Evolutionary conservation across 1,140 invertebrate genomes (phyloP).

Genomic region (Adoxophyes honmai): DNA sequence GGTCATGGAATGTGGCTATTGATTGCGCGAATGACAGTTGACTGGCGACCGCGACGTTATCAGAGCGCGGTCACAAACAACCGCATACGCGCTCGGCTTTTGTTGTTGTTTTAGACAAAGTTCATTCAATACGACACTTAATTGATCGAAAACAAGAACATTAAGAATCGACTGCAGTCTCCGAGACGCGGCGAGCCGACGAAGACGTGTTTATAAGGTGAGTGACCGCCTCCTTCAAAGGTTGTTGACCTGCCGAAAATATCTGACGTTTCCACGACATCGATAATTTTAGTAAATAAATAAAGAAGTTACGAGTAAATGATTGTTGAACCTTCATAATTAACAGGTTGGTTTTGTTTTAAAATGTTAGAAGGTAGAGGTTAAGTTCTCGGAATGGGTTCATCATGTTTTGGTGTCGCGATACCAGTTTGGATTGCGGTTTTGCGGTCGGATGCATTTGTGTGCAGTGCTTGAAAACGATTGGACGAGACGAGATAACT

Average conservation of each 20-base stretch:
- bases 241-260: conserved; percentile 30
- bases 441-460: too few relatives aligned
- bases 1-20: too few relatives aligned
- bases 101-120: background rate
- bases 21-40: background rate
- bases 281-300: too few relatives aligned
- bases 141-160: background rate
- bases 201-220: conserved; percentile 26
- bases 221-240: conserved; percentile 42
- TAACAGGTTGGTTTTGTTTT: too few relatives aligned
- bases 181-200: background rate
- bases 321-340: too few relatives aligned
- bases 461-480: too few relatives aligned
- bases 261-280: background rate
- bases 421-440: too few relatives aligned
- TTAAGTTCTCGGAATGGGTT: too few relatives aligned
- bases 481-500: too few relatives aligned
- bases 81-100: background rate
- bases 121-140: background rate
- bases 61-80: background rate
- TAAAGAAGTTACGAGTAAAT: too few relatives aligned
- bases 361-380: too few relatives aligned
- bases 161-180: background rate
- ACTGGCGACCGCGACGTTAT: background rate
- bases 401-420: too few relatives aligned